A percentile compares a stretch with the other conserved stretches of the same genome.
These are phyloP conservation scores for Zaprionus ghesquierei DNA, from an alignment of 1,140 invertebrate genomes.

Conservation along the genomic window DNA sequence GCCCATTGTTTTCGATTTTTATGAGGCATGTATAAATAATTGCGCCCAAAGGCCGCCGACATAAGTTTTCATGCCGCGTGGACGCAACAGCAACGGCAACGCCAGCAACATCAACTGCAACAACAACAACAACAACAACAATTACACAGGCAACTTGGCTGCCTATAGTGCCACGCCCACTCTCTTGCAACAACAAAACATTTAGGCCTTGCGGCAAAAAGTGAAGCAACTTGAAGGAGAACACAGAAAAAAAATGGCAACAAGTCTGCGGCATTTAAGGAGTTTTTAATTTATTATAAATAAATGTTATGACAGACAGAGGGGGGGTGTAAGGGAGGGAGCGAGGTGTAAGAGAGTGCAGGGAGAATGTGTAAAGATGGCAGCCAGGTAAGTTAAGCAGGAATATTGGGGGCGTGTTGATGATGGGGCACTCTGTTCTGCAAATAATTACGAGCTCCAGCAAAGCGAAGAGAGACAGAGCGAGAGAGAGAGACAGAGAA, in stretches of 20 bases:
- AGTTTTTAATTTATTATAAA: conserved; percentile 82
- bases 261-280: conserved; percentile 72
- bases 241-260: conserved; percentile 43
- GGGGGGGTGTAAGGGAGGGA: not conserved
- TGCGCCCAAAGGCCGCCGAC: conserved; percentile 80
- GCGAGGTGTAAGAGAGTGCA: not conserved
- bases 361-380: no score
- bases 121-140: conserved; percentile 28
- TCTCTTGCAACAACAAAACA: conserved; percentile 45
- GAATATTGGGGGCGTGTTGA: conserved; percentile 65
- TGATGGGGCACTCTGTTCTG: conserved; percentile 53
- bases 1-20: conserved; percentile 78
- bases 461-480: not conserved
- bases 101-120: conserved; percentile 29
- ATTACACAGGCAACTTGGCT: conserved; percentile 26
- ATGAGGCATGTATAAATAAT: conserved; percentile 81
- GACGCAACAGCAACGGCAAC: conserved; percentile 55
- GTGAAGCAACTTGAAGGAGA: conserved; percentile 36
- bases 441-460: conserved; percentile 56
- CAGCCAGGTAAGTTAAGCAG: not conserved
- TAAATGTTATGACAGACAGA: conserved; percentile 58
- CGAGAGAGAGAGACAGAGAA: no score
- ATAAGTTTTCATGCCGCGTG: conserved; percentile 79
- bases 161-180: conserved; percentile 32
- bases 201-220: conserved; percentile 48